These are phyloP conservation scores for Anguilla pacifica DNA, from an alignment of 2,797 vertebrate species.

Conservation along the genomic window DNA sequence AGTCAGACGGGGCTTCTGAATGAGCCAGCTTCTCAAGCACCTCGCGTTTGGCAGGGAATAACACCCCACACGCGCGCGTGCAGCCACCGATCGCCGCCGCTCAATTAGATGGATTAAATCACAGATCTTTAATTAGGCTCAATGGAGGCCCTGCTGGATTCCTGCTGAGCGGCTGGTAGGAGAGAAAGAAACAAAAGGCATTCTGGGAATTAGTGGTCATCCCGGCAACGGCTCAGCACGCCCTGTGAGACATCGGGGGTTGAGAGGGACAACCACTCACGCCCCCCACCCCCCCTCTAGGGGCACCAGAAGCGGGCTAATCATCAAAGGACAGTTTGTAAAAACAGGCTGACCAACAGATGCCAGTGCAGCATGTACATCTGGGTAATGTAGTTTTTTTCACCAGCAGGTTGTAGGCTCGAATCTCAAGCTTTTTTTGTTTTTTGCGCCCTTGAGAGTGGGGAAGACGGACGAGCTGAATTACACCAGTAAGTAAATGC, in stretches of 20 bases:
- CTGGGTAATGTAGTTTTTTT: not conserved
- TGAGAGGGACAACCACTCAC: constrained; percentile 42
- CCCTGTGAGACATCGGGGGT: constrained; percentile 55
- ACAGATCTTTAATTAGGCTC: constrained; percentile 80
- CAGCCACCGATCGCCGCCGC: constrained; percentile 61
- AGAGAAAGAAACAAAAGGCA: constrained; percentile 69
- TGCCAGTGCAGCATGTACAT: not conserved
- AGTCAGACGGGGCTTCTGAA: constrained; percentile 51
- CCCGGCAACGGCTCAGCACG: constrained; percentile 57
- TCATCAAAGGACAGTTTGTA: not conserved
- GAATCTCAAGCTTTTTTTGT: not conserved
- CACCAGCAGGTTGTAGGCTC: not conserved
- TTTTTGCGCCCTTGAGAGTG: too few species aligned
- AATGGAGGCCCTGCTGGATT: constrained; percentile 71
- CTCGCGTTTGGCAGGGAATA: not conserved
- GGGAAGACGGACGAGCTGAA: too few species aligned
- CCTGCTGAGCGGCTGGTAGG: constrained; percentile 73
- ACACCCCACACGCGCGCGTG: not conserved
- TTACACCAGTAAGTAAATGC: not conserved
- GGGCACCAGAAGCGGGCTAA: not conserved
- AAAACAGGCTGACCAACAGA: not conserved
- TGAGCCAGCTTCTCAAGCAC: constrained; percentile 40
- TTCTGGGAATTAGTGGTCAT: constrained; percentile 76
- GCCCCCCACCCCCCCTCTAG: not conserved
- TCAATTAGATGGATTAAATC: constrained; percentile 77